Evolutionary conservation across 2,888 invertebrate species (phyloP).

Genomic region (Athalia rosae): DNA sequence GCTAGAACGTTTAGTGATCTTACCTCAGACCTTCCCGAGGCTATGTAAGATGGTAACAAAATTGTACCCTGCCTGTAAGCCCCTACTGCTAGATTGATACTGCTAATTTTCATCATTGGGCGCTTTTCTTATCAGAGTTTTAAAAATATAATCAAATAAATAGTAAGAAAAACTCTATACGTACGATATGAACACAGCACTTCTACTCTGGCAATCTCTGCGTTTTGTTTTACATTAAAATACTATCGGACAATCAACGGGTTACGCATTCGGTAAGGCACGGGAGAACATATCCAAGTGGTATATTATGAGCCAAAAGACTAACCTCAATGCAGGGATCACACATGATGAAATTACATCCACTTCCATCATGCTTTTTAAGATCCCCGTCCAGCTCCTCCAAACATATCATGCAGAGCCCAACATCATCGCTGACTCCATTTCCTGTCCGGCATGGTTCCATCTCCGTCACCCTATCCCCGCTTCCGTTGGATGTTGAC

Average conservation of each 20-base stretch:
- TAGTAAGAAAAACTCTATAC: conserved; percentile 5
- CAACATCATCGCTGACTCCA: conserved; percentile 61
- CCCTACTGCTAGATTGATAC: conserved; percentile 87
- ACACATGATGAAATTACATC: conserved; percentile 76
- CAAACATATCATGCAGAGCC: conserved; percentile 77
- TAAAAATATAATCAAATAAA: conserved; percentile 17
- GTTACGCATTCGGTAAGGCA: conserved; percentile 36
- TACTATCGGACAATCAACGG: conserved; percentile 1
- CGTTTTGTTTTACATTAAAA: neutral
- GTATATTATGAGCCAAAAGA: conserved; percentile 20
- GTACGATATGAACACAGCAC: conserved; percentile 10
- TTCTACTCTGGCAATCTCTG: too few species aligned
- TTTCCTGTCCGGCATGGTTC: conserved; percentile 61
- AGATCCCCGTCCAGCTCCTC: conserved; percentile 77
- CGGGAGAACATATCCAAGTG: conserved; percentile 22
- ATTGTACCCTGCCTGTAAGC: conserved; percentile 78
- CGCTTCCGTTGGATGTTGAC: conserved; percentile 56
- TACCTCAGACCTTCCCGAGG: conserved; percentile 90
- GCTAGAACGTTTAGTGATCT: conserved; percentile 82
- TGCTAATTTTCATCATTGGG: conserved; percentile 76
- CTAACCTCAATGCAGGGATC: conserved; percentile 77
- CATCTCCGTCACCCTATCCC: conserved; percentile 59
- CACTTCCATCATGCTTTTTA: conserved; percentile 76
- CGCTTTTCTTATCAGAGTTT: conserved; percentile 28
- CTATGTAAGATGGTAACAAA: conserved; percentile 73